Base-by-base conservation (phyloP, 2,888 invertebrate genomes). In the Lasius fuliginosus region DNA sequence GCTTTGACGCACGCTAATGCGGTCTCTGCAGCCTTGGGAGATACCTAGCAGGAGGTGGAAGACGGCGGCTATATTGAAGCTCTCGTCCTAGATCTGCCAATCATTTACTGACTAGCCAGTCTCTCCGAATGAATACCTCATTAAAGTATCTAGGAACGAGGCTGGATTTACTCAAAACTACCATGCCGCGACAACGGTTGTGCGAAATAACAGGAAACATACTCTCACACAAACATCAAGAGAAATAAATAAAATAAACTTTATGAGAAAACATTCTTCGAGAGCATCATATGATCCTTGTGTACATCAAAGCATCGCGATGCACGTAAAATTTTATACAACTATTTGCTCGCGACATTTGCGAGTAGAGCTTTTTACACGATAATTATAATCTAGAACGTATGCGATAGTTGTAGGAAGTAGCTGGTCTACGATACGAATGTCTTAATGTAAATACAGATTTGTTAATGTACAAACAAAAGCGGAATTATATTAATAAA, bases 1-100 rank as follows among this genome's bases (percentile, higher is more conserved):
- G 97, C 98, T 76, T 96, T 98, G 91, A 98, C 98, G 81, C 96
- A 97, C 93, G 97, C 97, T 92, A 97, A 97, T 92, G 95, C 96
- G 82, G 95, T 95, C 86, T 95, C 95, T 77, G 65, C 89, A 84
- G 91, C 92, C 56, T 87, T 92, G 9, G 92, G 91, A n/a, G 93
- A 94, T 88, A 96, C 96, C 96, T 96, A 96, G 95, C 96, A 96
- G 94, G 94, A 94, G 87, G 92, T 95, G 60, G 90, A 92, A 86
- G 96, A 96, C 94, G 95, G 95, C 94, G 94, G 92, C 40, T 93
- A 95, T 88, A 96, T 96, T 87, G 96, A 96, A 91, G 96, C 96
- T 91, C 95, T 96, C 84, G 96, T 96, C 92, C 93, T 96, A 91
- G 96, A 96, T 94, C 95, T 96, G 91, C 96, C 96, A 40, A 95